These are phyloP conservation scores for Pseudorhombus dupliciocellatus DNA, from an alignment of 2,113 vertebrate species.

Conservation along the genomic window DNA sequence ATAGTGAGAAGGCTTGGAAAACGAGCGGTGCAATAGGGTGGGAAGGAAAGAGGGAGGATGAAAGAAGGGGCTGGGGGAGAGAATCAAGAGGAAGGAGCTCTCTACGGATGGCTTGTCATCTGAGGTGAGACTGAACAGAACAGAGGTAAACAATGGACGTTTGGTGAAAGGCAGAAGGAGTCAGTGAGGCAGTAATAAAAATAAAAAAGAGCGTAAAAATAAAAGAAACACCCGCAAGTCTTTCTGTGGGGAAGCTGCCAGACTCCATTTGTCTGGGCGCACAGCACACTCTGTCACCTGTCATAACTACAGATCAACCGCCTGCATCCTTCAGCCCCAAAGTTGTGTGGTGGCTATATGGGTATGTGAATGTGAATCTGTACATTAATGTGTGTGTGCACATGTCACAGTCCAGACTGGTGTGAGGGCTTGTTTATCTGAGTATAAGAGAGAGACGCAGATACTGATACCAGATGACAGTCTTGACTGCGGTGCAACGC, in stretches of 20 bases:
- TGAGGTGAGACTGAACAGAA: slow-evolving; percentile 81
- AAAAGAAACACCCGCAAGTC: slow-evolving; percentile 69
- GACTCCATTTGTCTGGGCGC: slow-evolving; percentile 78
- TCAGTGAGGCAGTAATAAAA: slow-evolving; percentile 68
- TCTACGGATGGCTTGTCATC: slow-evolving; percentile 81
- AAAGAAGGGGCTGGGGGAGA: slow-evolving; percentile 20
- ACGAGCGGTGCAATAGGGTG: background rate
- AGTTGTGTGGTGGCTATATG: slow-evolving; percentile 24
- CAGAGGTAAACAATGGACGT: slow-evolving; percentile 74
- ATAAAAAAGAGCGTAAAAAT: background rate
- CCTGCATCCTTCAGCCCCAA: slow-evolving; percentile 48
- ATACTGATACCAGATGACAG: slow-evolving; percentile 77
- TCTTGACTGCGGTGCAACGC: slow-evolving; percentile 70
- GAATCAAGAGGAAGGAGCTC: slow-evolving; percentile 62
- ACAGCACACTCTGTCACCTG: slow-evolving; percentile 73
- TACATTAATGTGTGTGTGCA: slow-evolving; percentile 5
- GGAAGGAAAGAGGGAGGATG: slow-evolving; percentile 30
- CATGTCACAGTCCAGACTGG: slow-evolving; percentile 25
- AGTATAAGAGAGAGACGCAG: slow-evolving; percentile 52
- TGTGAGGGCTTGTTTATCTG: slow-evolving; percentile 63
- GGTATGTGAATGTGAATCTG: slow-evolving; percentile 1
- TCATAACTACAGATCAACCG: slow-evolving; percentile 71
- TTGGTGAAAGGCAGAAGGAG: slow-evolving; percentile 75
- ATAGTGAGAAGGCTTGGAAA: slow-evolving; percentile 19
- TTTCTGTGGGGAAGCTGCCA: slow-evolving; percentile 80